Base-by-base conservation (phyloP, 2,797 vertebrate species). In the Triplophysa bombifrons region DNA sequence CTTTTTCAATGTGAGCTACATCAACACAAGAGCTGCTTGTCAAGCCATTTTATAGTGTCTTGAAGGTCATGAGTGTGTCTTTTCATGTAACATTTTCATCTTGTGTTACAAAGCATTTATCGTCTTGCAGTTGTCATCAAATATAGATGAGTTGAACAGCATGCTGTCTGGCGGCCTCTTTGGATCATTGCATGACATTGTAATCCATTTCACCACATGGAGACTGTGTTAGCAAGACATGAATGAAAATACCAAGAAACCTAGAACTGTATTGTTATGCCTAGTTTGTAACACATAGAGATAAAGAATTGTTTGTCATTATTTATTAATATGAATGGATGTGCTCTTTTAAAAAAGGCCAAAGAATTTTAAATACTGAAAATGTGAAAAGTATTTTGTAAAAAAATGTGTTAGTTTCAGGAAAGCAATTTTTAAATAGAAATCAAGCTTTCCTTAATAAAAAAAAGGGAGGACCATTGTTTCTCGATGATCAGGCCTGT, bases 101-200 rank as follows among this genome's bases (percentile, higher is more conserved):
- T 71, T 64, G 46, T 41, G 58, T 70, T 53, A 38, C 56, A 53
- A 34, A 69, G 78, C 2, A 13, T 58, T 83, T 25, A 72, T 27
- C 56, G 8, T 25, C 69, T 61, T 73, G 70, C 64, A 0, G 2
- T 70, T 69, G 60, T 72, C 22, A 46, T 92, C 48, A 91, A 93
- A 86, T 90, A 91, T 93, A 88, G 46, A 93, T 80, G 72, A 72
- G 74, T 75, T 78, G 80, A 82, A 82, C 70, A 85, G 63, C 55
- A 80, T 60, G 55, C 27, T 87, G 50, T 25, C 69, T 87, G 86
- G 67, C 80, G 0, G 50, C 34, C 65, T 22, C 13, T 70, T 79
- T 60, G 56, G 64, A 72, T 51, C 50, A 44, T 61, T 11, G 3
- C 58, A 48, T 80, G 72, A 72, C 63, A 61, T 48, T 30, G 41